These are phyloP conservation scores for Actinernus sp. DNA, from an alignment of 92 coral and sea anemone species.

Conservation along the genomic window DNA sequence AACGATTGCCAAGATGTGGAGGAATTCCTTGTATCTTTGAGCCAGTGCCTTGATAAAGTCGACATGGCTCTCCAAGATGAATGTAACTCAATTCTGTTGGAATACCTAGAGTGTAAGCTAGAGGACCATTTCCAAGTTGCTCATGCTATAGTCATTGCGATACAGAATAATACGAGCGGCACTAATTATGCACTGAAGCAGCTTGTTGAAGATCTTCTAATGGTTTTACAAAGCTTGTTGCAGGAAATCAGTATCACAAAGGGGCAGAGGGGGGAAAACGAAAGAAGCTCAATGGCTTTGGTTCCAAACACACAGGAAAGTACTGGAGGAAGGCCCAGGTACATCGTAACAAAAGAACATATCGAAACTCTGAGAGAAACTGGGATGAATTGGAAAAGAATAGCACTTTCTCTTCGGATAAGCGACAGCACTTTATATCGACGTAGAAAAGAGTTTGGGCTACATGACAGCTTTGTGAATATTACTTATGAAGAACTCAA, in stretches of 20 bases:
- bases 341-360: conserved; percentile 57
- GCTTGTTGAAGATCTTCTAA: conserved; percentile 20
- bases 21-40: conserved; percentile 15
- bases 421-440: conserved; percentile 65
- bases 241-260: conserved; percentile 6
- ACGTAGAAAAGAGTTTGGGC: conserved; percentile 45
- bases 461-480: conserved; percentile 40
- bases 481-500: no score
- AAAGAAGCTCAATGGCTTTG: conserved; percentile 10
- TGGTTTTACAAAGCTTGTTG: conserved; percentile 13
- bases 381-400: conserved; percentile 68
- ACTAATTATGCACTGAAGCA: neutral
- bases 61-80: conserved; percentile 10
- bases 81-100: conserved; percentile 20
- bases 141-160: conserved; percentile 22
- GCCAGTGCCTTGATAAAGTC: conserved; percentile 16
- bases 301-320: conserved; percentile 25
- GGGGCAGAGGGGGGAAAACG: neutral
- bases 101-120: conserved; percentile 22
- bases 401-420: conserved; percentile 59
- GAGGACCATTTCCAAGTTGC: conserved; percentile 38
- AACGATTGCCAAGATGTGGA: conserved; percentile 25
- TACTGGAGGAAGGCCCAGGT: conserved; percentile 55
- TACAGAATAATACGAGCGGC: neutral
- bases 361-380: conserved; percentile 51